A percentile compares a stretch with the other conserved stretches of the same genome.
Conservation (phyloP, 2,888 invertebrate genomes). For the Mimachlamys varia region DNA sequence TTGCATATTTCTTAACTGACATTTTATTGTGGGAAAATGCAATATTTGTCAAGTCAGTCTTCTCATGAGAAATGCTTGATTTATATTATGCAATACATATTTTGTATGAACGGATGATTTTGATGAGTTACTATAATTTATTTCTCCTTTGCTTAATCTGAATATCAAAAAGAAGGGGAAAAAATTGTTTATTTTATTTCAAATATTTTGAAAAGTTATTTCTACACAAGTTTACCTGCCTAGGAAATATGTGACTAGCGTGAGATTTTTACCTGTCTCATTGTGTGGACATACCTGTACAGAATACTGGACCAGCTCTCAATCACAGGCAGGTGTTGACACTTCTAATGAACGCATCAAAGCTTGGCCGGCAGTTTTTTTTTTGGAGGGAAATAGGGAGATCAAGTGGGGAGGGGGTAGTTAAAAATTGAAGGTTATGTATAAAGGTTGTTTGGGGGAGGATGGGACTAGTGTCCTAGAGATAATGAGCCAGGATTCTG, state of each 20-base stretch:
- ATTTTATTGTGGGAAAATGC: not conserved
- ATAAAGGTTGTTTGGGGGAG: not conserved
- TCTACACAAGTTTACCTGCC: not conserved
- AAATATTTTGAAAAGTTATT: not conserved
- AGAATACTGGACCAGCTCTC: not conserved
- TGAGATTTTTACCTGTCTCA: not conserved
- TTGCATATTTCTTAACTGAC: not conserved
- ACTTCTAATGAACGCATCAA: not conserved
- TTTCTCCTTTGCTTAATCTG: not conserved
- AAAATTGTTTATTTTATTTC: not conserved
- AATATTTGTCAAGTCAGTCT: not conserved
- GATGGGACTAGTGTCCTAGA: not conserved
- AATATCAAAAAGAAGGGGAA: not conserved
- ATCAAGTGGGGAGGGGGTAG: not conserved
- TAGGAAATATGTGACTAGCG: not conserved
- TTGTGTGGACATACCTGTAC: not conserved
- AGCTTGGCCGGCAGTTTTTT: not conserved
- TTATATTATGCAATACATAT: not conserved
- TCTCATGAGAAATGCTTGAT: not conserved
- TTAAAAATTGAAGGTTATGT: not conserved
- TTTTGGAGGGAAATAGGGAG: conserved; percentile 1
- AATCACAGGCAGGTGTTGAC: not conserved
- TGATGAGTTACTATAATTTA: not conserved
- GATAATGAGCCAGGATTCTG: not conserved
- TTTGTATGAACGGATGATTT: not conserved